Conservation (phyloP, 2,888 invertebrate genomes). For the Chesias legatella region DNA sequence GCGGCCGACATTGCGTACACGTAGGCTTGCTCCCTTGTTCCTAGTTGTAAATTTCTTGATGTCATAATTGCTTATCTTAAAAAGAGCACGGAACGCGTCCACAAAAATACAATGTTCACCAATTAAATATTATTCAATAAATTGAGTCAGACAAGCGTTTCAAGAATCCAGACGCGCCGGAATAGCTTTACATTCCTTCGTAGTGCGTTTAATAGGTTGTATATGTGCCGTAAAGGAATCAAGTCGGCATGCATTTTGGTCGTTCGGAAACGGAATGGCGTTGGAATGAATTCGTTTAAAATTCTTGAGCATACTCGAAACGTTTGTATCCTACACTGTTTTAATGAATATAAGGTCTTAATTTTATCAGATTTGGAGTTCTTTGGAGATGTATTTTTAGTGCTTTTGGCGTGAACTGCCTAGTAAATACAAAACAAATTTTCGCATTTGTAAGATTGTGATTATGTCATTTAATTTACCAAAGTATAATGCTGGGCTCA, state of each 20-base stretch:
- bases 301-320: slow-evolving; percentile 10
- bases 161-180: slow-evolving; percentile 16
- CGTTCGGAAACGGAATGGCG: slow-evolving; percentile 7
- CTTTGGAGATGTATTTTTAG: too few relatives aligned
- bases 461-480: too few relatives aligned
- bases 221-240: slow-evolving; percentile 22
- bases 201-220: slow-evolving; percentile 20
- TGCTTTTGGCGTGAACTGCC: too few relatives aligned
- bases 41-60: too few relatives aligned
- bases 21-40: slow-evolving; percentile 92
- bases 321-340: neutral
- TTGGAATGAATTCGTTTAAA: slow-evolving; percentile 17
- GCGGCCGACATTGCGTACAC: slow-evolving; percentile 92
- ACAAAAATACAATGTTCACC: neutral
- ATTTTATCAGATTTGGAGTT: too few relatives aligned
- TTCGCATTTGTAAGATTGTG: too few relatives aligned
- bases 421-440: too few relatives aligned
- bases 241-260: slow-evolving; percentile 16
- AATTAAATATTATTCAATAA: slow-evolving; percentile 12
- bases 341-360: too few relatives aligned
- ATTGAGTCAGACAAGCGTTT: slow-evolving; percentile 10
- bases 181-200: slow-evolving; percentile 19
- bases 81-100: too few relatives aligned
- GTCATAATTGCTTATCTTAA: too few relatives aligned
- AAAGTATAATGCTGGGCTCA: too few relatives aligned